These are phyloP conservation scores for Eristalis intricaria DNA, from an alignment of 2,888 invertebrate genomes.

Conservation along the genomic window DNA sequence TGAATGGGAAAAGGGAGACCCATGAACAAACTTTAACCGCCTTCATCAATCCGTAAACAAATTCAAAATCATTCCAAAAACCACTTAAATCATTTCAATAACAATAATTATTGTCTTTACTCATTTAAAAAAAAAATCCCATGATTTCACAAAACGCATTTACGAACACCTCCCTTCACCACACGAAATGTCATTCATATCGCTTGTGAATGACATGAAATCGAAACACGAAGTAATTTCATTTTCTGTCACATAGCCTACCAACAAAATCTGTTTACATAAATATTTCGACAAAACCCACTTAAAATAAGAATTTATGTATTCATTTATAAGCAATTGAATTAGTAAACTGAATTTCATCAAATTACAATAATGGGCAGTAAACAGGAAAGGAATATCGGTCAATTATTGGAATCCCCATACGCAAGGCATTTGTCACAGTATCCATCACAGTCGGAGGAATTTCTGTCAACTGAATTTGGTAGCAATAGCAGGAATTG, in stretches of 20 bases:
- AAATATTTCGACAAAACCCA: slow-evolving; percentile 4
- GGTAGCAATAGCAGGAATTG: slow-evolving; percentile 65
- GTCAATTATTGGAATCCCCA: slow-evolving; percentile 74
- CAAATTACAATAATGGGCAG: slow-evolving; percentile 73
- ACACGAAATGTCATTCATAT: background rate
- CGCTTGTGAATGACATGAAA: background rate
- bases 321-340: background rate
- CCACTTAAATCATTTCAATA: too few species aligned
- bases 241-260: slow-evolving; percentile 4
- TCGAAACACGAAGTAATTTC: background rate
- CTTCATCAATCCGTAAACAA: too few species aligned
- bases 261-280: slow-evolving; percentile 38
- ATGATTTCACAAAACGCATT: background rate
- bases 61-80: too few species aligned
- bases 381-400: slow-evolving; percentile 74
- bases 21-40: too few species aligned
- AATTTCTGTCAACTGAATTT: slow-evolving; percentile 76
- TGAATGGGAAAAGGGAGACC: too few species aligned
- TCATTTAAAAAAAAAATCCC: too few species aligned
- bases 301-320: too few species aligned
- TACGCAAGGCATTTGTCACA: slow-evolving; percentile 74
- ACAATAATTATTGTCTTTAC: too few species aligned
- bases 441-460: slow-evolving; percentile 79
- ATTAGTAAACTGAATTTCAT: background rate
- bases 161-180: background rate